A percentile compares a stretch with the other conserved stretches of the same genome.
These are phyloP conservation scores for Eupithecia inturbata DNA, from an alignment of 2,888 invertebrate species.

Conservation along the genomic window DNA sequence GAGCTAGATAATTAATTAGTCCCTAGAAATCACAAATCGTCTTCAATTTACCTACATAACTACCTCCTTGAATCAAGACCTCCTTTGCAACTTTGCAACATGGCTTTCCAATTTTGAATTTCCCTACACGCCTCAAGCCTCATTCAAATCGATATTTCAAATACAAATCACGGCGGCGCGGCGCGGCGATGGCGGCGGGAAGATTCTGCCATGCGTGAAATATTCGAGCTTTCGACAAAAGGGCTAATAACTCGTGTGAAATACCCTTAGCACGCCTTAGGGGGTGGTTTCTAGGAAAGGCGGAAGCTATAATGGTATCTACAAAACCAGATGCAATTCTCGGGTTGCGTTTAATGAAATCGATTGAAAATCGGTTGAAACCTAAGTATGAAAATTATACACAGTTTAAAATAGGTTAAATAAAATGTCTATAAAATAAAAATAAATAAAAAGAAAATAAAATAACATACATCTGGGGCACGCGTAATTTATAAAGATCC, in stretches of 20 bases:
- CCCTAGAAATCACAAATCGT: not conserved
- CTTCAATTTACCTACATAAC: not conserved
- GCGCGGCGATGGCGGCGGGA: slow-evolving; percentile 18
- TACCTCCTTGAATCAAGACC: not conserved
- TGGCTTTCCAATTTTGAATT: slow-evolving; percentile 19
- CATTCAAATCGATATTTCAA: slow-evolving; percentile 29
- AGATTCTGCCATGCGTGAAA: slow-evolving; percentile 69
- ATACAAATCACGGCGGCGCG: slow-evolving; percentile 23
- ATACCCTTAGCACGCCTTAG: slow-evolving; percentile 66
- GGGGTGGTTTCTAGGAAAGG: slow-evolving; percentile 37
- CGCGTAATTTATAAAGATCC: no score
- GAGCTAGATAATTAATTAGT: no score
- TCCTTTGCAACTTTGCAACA: slow-evolving; percentile 1
- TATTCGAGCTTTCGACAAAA: slow-evolving; percentile 73
- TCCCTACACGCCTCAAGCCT: slow-evolving; percentile 7
- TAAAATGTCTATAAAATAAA: no score
- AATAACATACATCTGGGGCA: no score
- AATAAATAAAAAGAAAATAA: no score
- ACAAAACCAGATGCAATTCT: no score
- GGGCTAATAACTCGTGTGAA: slow-evolving; percentile 82
- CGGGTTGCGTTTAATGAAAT: no score
- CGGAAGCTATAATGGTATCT: slow-evolving; percentile 39
- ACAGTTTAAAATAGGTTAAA: no score
- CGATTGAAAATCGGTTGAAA: no score
- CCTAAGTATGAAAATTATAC: no score